Percentiles rank a stretch among this genome's conserved stretches.
Evolutionary conservation across 2,113 vertebrate genomes (phyloP).

Genomic region (Apteryx mantelli): DNA sequence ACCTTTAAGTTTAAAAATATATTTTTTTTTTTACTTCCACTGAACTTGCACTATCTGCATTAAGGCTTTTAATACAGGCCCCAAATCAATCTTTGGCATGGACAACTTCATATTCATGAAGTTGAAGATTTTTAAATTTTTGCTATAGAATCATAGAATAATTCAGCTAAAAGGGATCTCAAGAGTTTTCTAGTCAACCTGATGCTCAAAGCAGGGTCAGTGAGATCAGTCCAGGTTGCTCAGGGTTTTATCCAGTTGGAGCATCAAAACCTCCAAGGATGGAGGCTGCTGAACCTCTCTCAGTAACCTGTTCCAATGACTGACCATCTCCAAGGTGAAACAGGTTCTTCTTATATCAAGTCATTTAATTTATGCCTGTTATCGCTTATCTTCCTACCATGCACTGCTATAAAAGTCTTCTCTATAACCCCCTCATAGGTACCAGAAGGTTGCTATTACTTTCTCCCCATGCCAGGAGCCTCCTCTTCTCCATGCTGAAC

Average conservation of each 20-base stretch:
- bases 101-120: not conserved
- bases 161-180: not conserved
- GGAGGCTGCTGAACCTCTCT: not conserved
- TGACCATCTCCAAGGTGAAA: not conserved
- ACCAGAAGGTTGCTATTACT: not conserved
- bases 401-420: not conserved
- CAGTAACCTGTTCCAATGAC: not conserved
- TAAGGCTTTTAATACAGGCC: not conserved
- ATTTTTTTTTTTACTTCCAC: not conserved
- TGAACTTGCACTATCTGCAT: not conserved
- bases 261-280: not conserved
- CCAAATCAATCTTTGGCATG: not conserved
- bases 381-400: not conserved
- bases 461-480: not conserved
- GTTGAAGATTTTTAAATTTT: not conserved
- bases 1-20: not conserved
- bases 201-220: not conserved
- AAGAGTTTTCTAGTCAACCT: not conserved
- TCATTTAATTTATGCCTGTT: not conserved
- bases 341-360: fast-evolving
- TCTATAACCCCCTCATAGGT: not conserved
- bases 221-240: not conserved
- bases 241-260: not conserved
- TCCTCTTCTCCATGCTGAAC: not conserved
- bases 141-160: not conserved